These are phyloP conservation scores for Rhingia rostrata DNA, from an alignment of 2,888 invertebrate species.

Conservation along the genomic window DNA sequence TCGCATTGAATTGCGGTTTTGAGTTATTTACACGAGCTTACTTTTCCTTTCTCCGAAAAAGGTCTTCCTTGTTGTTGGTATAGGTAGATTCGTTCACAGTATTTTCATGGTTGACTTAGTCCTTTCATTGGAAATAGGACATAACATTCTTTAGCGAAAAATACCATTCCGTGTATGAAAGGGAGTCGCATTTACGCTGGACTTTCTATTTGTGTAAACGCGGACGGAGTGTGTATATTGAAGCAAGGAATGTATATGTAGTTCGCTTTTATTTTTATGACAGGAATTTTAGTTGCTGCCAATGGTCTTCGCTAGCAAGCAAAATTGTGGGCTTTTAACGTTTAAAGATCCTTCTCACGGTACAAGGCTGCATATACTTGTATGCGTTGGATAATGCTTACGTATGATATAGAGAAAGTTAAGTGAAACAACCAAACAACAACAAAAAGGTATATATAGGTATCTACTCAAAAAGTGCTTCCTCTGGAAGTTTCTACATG, in stretches of 20 bases:
- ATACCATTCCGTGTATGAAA: constrained; percentile 60
- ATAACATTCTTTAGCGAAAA: constrained; percentile 66
- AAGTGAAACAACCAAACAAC: constrained; percentile 3
- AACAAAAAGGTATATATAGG: background rate
- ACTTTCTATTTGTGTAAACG: constrained; percentile 38
- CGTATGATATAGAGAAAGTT: constrained; percentile 5
- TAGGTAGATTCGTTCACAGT: constrained; percentile 26
- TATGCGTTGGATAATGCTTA: constrained; percentile 48
- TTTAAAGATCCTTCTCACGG: background rate
- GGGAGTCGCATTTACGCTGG: constrained; percentile 45
- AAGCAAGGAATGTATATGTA: constrained; percentile 31
- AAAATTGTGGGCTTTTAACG: background rate
- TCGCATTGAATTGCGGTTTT: constrained; percentile 12
- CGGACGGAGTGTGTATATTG: constrained; percentile 44
- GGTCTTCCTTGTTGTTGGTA: constrained; percentile 1
- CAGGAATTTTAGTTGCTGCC: constrained; percentile 57
- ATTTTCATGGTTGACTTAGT: constrained; percentile 68
- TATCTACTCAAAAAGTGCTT: constrained; percentile 48
- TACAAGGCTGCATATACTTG: constrained; percentile 12
- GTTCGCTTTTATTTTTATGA: constrained; percentile 58
- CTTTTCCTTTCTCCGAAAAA: background rate
- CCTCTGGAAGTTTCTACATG: constrained; percentile 46
- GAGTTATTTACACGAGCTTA: constrained; percentile 1
- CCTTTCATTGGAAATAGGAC: constrained; percentile 71
- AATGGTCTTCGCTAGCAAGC: constrained; percentile 32